A percentile compares a stretch with the other conserved stretches of the same genome.
These are phyloP conservation scores for Apamea sordens DNA, from an alignment of 2,888 invertebrate species.

Conservation along the genomic window DNA sequence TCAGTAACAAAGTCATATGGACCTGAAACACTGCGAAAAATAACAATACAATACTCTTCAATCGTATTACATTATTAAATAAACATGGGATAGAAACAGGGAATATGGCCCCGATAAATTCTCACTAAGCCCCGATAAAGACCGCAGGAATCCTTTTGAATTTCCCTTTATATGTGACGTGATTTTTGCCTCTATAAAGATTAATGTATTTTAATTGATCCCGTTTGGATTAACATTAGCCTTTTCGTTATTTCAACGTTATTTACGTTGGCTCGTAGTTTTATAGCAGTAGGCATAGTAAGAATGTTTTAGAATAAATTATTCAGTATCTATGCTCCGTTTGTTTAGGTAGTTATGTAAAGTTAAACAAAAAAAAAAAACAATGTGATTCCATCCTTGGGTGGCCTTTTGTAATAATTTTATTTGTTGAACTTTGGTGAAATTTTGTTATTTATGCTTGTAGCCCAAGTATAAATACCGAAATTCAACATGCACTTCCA, in stretches of 20 bases:
- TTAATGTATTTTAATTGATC: slow-evolving; percentile 33
- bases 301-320: not conserved
- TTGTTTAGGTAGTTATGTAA: too few relatives aligned
- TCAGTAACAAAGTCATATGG: not conserved
- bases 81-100: slow-evolving; percentile 47
- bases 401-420: too few relatives aligned
- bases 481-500: too few relatives aligned
- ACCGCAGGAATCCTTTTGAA: slow-evolving; percentile 51
- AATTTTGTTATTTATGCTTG: too few relatives aligned
- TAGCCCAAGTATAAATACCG: too few relatives aligned
- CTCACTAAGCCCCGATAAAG: slow-evolving; percentile 46
- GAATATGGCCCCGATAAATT: slow-evolving; percentile 56
- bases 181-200: slow-evolving; percentile 36
- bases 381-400: too few relatives aligned
- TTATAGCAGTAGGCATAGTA: not conserved
- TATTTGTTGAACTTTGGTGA: too few relatives aligned
- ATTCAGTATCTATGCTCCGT: not conserved
- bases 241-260: not conserved
- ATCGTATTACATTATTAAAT: slow-evolving; percentile 55
- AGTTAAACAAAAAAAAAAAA: too few relatives aligned
- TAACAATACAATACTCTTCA: slow-evolving; percentile 20
- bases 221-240: slow-evolving; percentile 11
- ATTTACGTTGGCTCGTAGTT: not conserved
- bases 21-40: slow-evolving; percentile 9
- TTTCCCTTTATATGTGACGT: slow-evolving; percentile 35